phyloP scores from a whole-genome alignment of 2,797 vertebrate species.

The Oreochromis grahami region DNA sequence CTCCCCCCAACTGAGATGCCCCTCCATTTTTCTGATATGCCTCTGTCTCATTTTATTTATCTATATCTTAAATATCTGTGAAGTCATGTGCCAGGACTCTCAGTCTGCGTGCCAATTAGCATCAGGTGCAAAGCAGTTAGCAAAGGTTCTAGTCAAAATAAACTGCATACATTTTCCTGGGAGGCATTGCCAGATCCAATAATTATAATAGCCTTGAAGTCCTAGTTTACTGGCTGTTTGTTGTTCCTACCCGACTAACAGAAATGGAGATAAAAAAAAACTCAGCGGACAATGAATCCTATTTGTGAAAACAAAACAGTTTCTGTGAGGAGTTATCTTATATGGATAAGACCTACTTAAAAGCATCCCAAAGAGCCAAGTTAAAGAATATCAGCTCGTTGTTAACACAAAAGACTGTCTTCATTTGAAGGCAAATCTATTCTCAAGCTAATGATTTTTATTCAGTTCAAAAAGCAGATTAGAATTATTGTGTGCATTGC shows the following conservation, averaged over 20 bases:
- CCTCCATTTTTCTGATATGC: constrained; percentile 15
- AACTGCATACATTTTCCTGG: not conserved
- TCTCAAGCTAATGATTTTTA: not conserved
- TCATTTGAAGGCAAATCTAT: not conserved
- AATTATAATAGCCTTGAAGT: not conserved
- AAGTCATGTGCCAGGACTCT: not conserved
- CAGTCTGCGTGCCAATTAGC: not conserved
- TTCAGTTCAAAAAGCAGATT: constrained; percentile 5
- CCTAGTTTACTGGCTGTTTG: constrained; percentile 5
- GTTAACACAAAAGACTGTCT: not conserved
- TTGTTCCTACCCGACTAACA: constrained; percentile 7
- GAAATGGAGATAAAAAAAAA: constrained; percentile 22
- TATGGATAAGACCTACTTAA: constrained; percentile 40
- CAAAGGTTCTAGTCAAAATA: not conserved
- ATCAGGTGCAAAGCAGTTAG: not conserved
- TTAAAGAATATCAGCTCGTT: constrained; percentile 15
- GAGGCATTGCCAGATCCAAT: not conserved
- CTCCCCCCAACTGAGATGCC: constrained; percentile 22
- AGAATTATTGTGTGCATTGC: not conserved
- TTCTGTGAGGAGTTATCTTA: constrained; percentile 20
- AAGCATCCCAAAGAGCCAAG: constrained; percentile 13
- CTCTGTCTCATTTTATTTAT: constrained; percentile 14
- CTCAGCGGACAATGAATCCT: constrained; percentile 41
- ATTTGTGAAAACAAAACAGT: constrained; percentile 40
- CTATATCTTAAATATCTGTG: constrained; percentile 18